Evolutionary conservation across 2,888 invertebrate genomes (phyloP), one percentile per base, ranked within the genome.

Genomic region (Harpalus rufipes): DNA sequence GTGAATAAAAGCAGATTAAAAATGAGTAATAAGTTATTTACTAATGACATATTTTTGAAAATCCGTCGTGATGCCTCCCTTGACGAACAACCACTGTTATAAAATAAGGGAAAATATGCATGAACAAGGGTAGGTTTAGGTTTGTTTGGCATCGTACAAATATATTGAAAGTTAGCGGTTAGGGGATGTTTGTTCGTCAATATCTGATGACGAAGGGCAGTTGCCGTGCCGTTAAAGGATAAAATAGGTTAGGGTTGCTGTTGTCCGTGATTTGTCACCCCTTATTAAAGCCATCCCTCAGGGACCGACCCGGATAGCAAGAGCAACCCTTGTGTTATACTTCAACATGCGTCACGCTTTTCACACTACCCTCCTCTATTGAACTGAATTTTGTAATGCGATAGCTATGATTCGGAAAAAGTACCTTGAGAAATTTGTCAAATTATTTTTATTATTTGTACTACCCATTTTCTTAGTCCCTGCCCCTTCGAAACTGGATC

Each of bases 181-280:
- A 44, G 44, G 72, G 44, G 18, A 14, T 74, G 44, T 41, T 74
- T 74, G 16, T 44, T 74, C 41, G 72, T 74, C 44, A 44, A 74
- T 74, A 74, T 74, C 72, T 41, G 44, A 74, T 74, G 72, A 74
- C 18, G 72, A 74, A 74, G 72, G 72, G 44, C 72, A 74, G 16
- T 18, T 44, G 44, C 72, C 72, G 44, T 74, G 44, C 72, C 72
- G 72, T 74, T 44, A 74, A 74, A 44, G 72, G 72, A 74, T 74
- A 74, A 74, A 74, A 74, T 74, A 41, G 72, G 72, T 44, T 74
- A 44, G 72, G 72, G 72, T 44, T 74, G 72, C 65, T 68, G 84
- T 51, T 78, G 84, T 76, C 88, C 88, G 88, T 88, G 89, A 89
- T 89, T 89, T 89, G 88, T 89, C 88, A 88, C 87, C 88, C 89